These are phyloP conservation scores for Drosophila chauvacae DNA, from an alignment of 1,140 invertebrate species.

Conservation along the genomic window DNA sequence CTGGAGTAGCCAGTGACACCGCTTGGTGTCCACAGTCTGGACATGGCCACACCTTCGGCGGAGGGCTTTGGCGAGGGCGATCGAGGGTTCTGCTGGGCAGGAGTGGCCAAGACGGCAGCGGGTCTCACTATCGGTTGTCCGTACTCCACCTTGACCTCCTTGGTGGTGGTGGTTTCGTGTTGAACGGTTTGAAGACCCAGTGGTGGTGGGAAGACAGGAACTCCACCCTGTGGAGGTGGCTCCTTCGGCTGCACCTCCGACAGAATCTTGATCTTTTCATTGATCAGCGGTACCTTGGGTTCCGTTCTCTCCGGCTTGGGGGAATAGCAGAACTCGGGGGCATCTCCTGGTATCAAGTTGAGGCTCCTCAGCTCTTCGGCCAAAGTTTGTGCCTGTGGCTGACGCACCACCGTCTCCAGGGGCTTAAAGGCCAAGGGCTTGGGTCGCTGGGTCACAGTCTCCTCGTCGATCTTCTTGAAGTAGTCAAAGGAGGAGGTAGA, in stretches of 20 bases:
- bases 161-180: slow-evolving; percentile 65
- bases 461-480: slow-evolving; percentile 86
- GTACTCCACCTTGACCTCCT: slow-evolving; percentile 77
- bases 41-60: slow-evolving; percentile 87
- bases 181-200: slow-evolving; percentile 62
- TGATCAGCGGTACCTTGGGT: slow-evolving; percentile 85
- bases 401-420: slow-evolving; percentile 58
- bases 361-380: slow-evolving; percentile 85
- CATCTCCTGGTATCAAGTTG: slow-evolving; percentile 88
- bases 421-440: slow-evolving; percentile 66
- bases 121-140: slow-evolving; percentile 81
- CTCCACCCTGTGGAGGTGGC: slow-evolving; percentile 86
- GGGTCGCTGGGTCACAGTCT: slow-evolving; percentile 58
- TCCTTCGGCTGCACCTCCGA: slow-evolving; percentile 87
- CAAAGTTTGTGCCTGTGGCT: slow-evolving; percentile 55
- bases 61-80: slow-evolving; percentile 85
- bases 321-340: slow-evolving; percentile 89
- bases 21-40: slow-evolving; percentile 86
- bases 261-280: slow-evolving; percentile 87
- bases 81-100: slow-evolving; percentile 66
- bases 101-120: slow-evolving; percentile 73
- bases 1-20: slow-evolving; percentile 55
- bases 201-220: slow-evolving; percentile 33
- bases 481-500: slow-evolving; percentile 85
- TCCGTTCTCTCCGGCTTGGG: slow-evolving; percentile 85